Conservation (phyloP, 2,113 vertebrate genomes). For the Chloropsis cyanopogon region DNA sequence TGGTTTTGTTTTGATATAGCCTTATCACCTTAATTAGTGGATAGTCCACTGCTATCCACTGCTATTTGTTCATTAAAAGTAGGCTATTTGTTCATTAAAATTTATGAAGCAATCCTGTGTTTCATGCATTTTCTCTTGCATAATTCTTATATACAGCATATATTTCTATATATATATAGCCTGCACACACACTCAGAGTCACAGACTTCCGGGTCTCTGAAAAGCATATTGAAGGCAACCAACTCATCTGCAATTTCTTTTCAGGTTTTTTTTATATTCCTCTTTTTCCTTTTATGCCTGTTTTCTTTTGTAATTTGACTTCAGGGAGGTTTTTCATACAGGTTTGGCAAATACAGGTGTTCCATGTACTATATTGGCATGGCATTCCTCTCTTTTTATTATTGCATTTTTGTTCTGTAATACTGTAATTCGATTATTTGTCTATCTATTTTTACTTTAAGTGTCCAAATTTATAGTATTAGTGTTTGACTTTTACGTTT, state of each 20-base stretch:
- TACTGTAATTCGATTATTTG: background rate
- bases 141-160: background rate
- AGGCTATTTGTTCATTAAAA: conserved; percentile 35
- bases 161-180: background rate
- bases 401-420: background rate
- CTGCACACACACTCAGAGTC: background rate
- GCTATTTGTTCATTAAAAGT: conserved; percentile 30
- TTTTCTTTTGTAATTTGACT: background rate
- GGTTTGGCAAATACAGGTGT: background rate
- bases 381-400: background rate
- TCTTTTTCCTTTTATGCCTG: background rate
- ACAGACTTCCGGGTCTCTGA: background rate
- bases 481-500: background rate
- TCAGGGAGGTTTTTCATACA: background rate
- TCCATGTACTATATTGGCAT: background rate
- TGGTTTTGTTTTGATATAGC: conserved; percentile 25
- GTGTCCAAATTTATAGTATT: background rate
- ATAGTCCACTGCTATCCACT: background rate
- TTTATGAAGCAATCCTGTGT: conserved; percentile 38
- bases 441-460: background rate
- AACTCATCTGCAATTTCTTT: background rate
- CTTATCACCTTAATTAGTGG: background rate
- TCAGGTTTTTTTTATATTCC: background rate
- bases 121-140: conserved; percentile 24
- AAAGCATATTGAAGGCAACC: background rate